phyloP scores from a whole-genome alignment of 2,888 invertebrate species.

The Ochropacha duplaris region DNA sequence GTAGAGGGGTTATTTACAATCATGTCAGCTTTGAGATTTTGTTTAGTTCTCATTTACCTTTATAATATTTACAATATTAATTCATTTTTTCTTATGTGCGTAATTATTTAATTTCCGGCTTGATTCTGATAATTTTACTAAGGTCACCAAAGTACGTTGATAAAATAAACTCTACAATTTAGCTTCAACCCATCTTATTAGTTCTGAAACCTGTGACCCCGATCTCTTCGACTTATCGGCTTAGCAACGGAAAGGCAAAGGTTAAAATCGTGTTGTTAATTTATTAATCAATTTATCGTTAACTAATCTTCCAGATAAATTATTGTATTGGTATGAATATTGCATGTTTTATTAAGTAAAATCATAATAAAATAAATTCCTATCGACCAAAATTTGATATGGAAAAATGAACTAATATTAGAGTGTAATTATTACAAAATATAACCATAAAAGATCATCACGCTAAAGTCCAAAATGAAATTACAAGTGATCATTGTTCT shows the following conservation, averaged over 20 bases:
- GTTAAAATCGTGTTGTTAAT: constrained; percentile 25
- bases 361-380: not conserved
- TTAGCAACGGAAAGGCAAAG: constrained; percentile 15
- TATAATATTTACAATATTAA: not conserved
- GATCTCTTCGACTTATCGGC: constrained; percentile 8
- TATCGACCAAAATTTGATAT: too few relatives aligned
- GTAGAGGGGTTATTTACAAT: not conserved
- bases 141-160: not conserved
- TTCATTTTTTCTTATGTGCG: not conserved
- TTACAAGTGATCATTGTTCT: not conserved
- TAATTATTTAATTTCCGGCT: not conserved
- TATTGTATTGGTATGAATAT: too few relatives aligned
- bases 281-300: constrained; percentile 10
- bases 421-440: too few relatives aligned
- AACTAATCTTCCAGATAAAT: too few relatives aligned
- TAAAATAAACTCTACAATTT: not conserved
- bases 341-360: too few relatives aligned
- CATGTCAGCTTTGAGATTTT: not conserved
- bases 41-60: not conserved
- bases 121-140: not conserved
- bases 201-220: constrained; percentile 2
- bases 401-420: too few relatives aligned
- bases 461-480: too few relatives aligned
- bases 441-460: too few relatives aligned
- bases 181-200: constrained; percentile 3